A percentile compares a stretch with the other conserved stretches of the same genome.
Evolutionary conservation across 2,888 invertebrate species (phyloP).

Genomic region (Amphipoea oculea): DNA sequence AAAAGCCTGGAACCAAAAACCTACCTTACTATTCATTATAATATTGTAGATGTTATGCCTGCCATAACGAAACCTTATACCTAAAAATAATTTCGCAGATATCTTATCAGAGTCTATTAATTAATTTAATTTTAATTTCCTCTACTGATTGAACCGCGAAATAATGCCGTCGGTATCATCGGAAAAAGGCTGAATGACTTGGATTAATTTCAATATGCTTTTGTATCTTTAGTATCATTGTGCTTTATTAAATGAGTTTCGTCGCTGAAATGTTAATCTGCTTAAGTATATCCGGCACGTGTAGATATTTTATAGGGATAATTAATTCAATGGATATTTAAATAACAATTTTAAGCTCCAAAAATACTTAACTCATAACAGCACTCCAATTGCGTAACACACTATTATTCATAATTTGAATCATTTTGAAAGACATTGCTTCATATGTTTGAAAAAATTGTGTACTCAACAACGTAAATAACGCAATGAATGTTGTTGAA

Average conservation of each 20-base stretch:
- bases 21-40: neutral
- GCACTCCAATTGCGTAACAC: neutral
- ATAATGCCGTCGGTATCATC: slow-evolving; percentile 20
- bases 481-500: neutral
- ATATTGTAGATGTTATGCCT: neutral
- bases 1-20: neutral
- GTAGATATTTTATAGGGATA: neutral
- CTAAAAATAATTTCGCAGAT: neutral
- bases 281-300: neutral
- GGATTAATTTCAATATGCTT: slow-evolving; percentile 58
- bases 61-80: neutral
- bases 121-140: slow-evolving; percentile 23
- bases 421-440: neutral
- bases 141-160: slow-evolving; percentile 30
- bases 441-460: neutral
- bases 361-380: neutral
- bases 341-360: neutral
- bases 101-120: slow-evolving; percentile 6
- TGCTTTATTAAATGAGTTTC: slow-evolving; percentile 41
- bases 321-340: neutral
- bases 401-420: neutral
- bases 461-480: neutral
- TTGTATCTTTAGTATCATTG: slow-evolving; percentile 19
- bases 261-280: slow-evolving; percentile 45
- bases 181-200: slow-evolving; percentile 36